A percentile compares a stretch with the other conserved stretches of the same genome.
phyloP scores from a whole-genome alignment of 2,113 vertebrate species.

The Cairina moschata region DNA sequence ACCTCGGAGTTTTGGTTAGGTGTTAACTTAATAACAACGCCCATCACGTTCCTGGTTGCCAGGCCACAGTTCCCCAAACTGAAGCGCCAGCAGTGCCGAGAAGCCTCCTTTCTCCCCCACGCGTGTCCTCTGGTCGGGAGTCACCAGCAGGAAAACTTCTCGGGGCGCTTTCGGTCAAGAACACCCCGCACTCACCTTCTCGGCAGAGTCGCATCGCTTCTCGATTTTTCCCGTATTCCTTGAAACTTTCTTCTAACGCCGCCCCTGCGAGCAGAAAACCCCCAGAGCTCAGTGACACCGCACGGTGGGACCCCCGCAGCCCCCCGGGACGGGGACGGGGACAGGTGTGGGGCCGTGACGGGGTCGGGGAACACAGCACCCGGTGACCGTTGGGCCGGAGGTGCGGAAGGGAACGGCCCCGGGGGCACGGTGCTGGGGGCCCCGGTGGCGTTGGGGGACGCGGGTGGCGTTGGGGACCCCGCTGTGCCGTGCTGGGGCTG shows the following conservation, averaged over 20 bases:
- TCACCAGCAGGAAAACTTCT: background rate
- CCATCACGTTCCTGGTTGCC: background rate
- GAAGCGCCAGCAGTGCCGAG: accelerated
- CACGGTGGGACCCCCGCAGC: background rate
- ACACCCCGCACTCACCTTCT: constrained; percentile 88
- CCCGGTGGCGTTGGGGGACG: no score
- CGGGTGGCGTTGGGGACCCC: no score
- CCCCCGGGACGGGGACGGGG: no score
- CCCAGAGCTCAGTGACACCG: background rate
- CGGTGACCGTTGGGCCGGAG: no score
- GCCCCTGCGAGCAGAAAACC: constrained; percentile 81
- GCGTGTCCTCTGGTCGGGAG: background rate
- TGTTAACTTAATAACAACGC: background rate
- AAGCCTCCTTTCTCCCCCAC: background rate
- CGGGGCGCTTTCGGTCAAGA: background rate
- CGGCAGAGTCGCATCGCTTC: constrained; percentile 98
- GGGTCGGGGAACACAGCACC: no score
- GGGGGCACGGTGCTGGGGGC: no score
- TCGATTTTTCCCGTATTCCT: constrained; percentile 95
- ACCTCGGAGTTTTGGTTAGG: background rate
- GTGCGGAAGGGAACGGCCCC: no score
- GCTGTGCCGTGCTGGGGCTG: no score
- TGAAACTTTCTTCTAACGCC: constrained; percentile 96
- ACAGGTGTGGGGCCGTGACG: no score
- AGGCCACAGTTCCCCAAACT: background rate